Evolutionary conservation across 2,888 invertebrate species (phyloP).

Genomic region (Theretra japonica): DNA sequence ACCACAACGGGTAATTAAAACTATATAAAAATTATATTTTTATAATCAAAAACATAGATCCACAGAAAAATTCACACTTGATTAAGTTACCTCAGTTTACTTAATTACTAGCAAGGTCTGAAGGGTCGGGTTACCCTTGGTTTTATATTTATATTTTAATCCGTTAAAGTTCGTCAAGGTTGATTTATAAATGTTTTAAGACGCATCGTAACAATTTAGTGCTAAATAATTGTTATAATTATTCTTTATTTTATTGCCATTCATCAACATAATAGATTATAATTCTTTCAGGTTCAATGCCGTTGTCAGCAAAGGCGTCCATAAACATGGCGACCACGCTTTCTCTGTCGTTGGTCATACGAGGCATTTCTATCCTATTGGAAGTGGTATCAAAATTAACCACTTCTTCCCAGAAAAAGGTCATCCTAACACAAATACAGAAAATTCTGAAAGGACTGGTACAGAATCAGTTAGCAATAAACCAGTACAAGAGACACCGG

Average conservation of each 20-base stretch:
- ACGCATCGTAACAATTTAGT: neutral
- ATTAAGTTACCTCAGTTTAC: constrained; percentile 8
- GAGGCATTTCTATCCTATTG: constrained; percentile 66
- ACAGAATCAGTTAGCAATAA: constrained; percentile 47
- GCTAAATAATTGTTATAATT: neutral
- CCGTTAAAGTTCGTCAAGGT: constrained; percentile 2
- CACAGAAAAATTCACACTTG: constrained; percentile 26
- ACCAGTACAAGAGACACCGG: constrained; percentile 54
- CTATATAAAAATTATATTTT: constrained; percentile 34
- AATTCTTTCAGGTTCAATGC: constrained; percentile 80
- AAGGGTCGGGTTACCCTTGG: constrained; percentile 15
- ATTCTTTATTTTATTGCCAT: neutral
- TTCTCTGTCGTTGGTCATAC: constrained; percentile 68
- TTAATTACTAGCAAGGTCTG: constrained; percentile 19
- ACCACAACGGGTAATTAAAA: constrained; percentile 78
- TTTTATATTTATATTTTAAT: constrained; percentile 14
- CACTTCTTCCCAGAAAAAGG: constrained; percentile 71
- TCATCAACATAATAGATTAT: constrained; percentile 17
- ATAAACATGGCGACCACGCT: constrained; percentile 73
- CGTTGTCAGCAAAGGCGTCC: constrained; percentile 78
- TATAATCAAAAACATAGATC: neutral
- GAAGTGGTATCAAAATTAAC: constrained; percentile 71
- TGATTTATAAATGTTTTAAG: neutral
- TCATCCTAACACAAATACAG: constrained; percentile 39
- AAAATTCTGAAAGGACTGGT: constrained; percentile 38